Conservation (phyloP, 2,888 invertebrate species). For the Eledone cirrhosa region DNA sequence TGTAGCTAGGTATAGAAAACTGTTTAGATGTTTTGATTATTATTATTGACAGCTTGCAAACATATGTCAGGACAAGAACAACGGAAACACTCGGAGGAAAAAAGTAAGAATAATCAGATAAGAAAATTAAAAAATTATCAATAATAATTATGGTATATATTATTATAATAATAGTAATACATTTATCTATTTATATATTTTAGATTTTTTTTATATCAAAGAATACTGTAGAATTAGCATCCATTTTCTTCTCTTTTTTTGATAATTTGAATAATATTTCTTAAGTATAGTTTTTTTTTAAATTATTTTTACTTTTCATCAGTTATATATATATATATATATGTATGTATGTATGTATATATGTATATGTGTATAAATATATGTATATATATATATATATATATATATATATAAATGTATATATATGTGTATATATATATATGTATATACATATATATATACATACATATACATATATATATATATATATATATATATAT, state of each 20-base stretch:
- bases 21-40: slow-evolving; percentile 27
- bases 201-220: too few species aligned
- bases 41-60: slow-evolving; percentile 27
- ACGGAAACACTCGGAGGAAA: slow-evolving; percentile 23
- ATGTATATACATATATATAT: neutral
- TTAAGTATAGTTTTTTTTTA: too few species aligned
- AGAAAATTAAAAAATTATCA: too few species aligned
- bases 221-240: too few species aligned
- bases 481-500: neutral
- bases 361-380: neutral
- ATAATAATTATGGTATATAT: too few species aligned
- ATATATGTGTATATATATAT: slow-evolving; percentile 6
- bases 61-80: slow-evolving; percentile 24
- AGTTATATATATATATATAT: neutral
- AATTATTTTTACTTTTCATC: neutral
- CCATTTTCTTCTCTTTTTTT: too few species aligned
- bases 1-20: slow-evolving; percentile 22
- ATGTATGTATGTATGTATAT: neutral
- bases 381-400: slow-evolving; percentile 15
- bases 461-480: neutral
- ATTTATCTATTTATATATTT: too few species aligned
- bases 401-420: neutral
- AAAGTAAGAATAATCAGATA: neutral
- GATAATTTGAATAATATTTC: too few species aligned
- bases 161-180: too few species aligned